A percentile compares a stretch with the other conserved stretches of the same genome.
phyloP scores from a whole-genome alignment of 2,113 vertebrate species.

The Lophotis ruficrista region DNA sequence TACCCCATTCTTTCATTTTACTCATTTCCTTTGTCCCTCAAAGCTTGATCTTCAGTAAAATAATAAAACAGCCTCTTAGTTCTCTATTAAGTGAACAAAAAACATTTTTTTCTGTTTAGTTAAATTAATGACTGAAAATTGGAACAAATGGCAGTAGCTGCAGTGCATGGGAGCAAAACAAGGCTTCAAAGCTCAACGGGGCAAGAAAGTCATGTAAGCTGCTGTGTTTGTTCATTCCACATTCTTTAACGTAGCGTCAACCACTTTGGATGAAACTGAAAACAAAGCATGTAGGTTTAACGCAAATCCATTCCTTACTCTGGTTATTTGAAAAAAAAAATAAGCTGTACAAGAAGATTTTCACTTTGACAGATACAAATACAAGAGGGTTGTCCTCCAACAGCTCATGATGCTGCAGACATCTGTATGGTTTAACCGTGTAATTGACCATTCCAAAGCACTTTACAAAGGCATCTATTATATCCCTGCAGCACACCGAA shows the following conservation, averaged over 20 bases:
- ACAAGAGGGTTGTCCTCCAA: background rate
- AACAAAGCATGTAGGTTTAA: too few relatives aligned
- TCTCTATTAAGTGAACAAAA: background rate
- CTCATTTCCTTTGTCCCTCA: background rate
- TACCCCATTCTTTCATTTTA: background rate
- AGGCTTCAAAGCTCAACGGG: background rate
- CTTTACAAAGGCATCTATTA: conserved; percentile 19
- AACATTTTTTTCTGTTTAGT: background rate
- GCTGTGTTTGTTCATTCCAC: background rate
- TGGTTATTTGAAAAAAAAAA: background rate
- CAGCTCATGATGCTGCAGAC: background rate
- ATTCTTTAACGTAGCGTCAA: background rate
- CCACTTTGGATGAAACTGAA: background rate
- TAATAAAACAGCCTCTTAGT: background rate
- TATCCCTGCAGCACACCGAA: background rate
- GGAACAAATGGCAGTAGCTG: background rate
- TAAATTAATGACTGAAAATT: background rate
- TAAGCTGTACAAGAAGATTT: background rate
- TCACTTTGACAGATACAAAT: background rate
- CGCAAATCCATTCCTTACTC: background rate
- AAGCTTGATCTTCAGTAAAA: background rate
- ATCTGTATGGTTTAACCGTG: background rate
- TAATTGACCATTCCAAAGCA: background rate
- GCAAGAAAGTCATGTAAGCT: background rate
- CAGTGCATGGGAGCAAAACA: background rate